Percentiles rank a stretch among this genome's conserved stretches.
Conservation (phyloP, 2,888 invertebrate genomes). For the Synanthedon formicaeformis region DNA sequence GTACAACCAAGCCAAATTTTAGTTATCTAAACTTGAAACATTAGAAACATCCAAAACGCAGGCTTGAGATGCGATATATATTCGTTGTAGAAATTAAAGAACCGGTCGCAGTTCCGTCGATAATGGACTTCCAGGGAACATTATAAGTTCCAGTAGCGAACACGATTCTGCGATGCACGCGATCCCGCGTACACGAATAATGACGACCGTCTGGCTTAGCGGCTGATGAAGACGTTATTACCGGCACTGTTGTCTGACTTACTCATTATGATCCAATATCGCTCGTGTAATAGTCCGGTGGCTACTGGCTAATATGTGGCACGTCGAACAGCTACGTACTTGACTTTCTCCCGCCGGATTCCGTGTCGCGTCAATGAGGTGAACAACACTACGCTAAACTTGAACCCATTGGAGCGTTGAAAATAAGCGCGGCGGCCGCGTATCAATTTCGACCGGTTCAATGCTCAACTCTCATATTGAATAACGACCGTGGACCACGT, state of each 20-base stretch:
- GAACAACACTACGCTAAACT: slow-evolving; percentile 54
- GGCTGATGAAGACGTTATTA: slow-evolving; percentile 22
- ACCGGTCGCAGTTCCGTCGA: background rate
- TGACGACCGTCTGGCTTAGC: slow-evolving; percentile 41
- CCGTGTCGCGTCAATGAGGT: slow-evolving; percentile 59
- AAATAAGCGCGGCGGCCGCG: slow-evolving; percentile 30
- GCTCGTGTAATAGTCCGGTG: slow-evolving; percentile 39
- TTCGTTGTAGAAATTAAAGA: background rate
- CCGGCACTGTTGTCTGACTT: slow-evolving; percentile 37
- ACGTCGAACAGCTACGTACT: slow-evolving; percentile 46
- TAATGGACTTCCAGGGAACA: background rate
- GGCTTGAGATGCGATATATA: too few species aligned
- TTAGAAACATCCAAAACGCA: too few species aligned
- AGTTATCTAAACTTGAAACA: too few species aligned
- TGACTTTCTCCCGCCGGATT: slow-evolving; percentile 64
- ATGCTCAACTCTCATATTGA: slow-evolving; percentile 32
- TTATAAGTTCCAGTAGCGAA: background rate
- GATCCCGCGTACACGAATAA: slow-evolving; percentile 27
- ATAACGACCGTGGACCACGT: slow-evolving; percentile 32
- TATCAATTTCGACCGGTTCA: slow-evolving; percentile 55
- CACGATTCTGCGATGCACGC: slow-evolving; percentile 1
- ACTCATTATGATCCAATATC: slow-evolving; percentile 55
- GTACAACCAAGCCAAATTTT: too few species aligned
- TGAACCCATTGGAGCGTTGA: slow-evolving; percentile 52
- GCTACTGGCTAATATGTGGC: slow-evolving; percentile 29